Evolutionary conservation across 2,797 vertebrate genomes (phyloP).

Genomic region (Linurgus olivaceus): DNA sequence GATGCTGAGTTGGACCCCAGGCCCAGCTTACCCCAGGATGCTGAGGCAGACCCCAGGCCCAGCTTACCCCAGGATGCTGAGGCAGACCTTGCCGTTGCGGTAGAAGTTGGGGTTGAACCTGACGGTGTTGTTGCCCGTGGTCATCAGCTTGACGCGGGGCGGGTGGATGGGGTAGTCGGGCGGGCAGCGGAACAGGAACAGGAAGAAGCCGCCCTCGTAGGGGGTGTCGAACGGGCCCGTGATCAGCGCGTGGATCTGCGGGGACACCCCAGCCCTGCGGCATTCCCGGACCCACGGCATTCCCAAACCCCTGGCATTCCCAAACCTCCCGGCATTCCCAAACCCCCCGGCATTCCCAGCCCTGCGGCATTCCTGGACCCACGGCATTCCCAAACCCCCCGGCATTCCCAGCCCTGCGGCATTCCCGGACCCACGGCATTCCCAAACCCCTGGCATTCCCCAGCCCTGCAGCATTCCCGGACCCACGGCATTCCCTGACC

Average conservation of each 20-base stretch:
- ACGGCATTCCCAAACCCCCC: no score
- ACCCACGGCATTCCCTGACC: no score
- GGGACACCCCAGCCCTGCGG: not conserved
- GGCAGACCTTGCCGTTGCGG: slow-evolving; percentile 98
- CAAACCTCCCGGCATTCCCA: no score
- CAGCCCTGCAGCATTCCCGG: no score
- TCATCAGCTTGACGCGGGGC: slow-evolving; percentile 95
- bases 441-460: no score
- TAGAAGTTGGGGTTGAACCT: slow-evolving; percentile 99
- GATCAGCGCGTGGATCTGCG: slow-evolving; percentile 96
- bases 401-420: no score
- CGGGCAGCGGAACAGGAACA: slow-evolving; percentile 98
- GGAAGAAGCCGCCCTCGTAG: slow-evolving; percentile 98
- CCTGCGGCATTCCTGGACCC: no score
- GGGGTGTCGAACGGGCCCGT: slow-evolving; percentile 98
- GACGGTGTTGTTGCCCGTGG: slow-evolving; percentile 97
- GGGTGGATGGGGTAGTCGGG: slow-evolving; percentile 99
- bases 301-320: no score
- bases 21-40: slow-evolving; percentile 75
- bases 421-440: no score
- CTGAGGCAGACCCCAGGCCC: slow-evolving; percentile 69
- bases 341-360: no score
- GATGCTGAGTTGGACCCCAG: not conserved
- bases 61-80: slow-evolving; percentile 94
- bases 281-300: no score